Conservation (phyloP, 2,888 invertebrate species). For the Tetramorium bicarinatum region DNA sequence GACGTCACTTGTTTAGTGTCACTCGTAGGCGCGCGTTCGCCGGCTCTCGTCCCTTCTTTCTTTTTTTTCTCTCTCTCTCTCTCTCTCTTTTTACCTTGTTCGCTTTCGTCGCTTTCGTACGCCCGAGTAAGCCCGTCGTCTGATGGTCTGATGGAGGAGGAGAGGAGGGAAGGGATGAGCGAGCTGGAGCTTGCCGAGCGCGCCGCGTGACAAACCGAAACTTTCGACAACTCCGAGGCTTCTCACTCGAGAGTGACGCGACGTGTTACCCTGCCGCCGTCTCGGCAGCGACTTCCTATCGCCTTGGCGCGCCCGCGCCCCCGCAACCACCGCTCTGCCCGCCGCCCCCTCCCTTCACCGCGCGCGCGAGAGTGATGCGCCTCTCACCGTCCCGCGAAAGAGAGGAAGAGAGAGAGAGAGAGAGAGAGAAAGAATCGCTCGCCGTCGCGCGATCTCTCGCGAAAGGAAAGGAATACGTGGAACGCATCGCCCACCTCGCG, state of each 20-base stretch:
- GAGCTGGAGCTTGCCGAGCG: slow-evolving; percentile 32
- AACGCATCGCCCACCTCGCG: neutral
- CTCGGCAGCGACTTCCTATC: slow-evolving; percentile 62
- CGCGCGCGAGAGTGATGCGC: slow-evolving; percentile 17
- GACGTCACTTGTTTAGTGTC: slow-evolving; percentile 66
- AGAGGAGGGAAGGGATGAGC: neutral
- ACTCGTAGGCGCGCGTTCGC: slow-evolving; percentile 48
- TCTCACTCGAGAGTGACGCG: neutral
- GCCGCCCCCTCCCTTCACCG: neutral
- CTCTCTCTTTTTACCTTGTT: neutral
- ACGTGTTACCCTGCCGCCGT: slow-evolving; percentile 34
- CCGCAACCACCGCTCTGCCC: slow-evolving; percentile 3
- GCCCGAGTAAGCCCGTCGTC: neutral
- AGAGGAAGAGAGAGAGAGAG: slow-evolving; percentile 8
- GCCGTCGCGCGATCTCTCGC: slow-evolving; percentile 29
- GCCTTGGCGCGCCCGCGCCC: slow-evolving; percentile 36
- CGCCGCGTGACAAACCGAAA: slow-evolving; percentile 60
- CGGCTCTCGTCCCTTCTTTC: neutral
- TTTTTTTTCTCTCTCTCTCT: neutral
- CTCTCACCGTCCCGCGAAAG: slow-evolving; percentile 11
- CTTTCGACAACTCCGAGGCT: slow-evolving; percentile 4
- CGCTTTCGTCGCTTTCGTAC: neutral
- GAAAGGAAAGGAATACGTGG: slow-evolving; percentile 23
- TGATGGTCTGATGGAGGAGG: neutral
- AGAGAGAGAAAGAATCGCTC: neutral